Percentiles rank a stretch among this genome's conserved stretches.
phyloP scores from a whole-genome alignment of 2,113 vertebrate genomes.

The Pygoscelis antarcticus region DNA sequence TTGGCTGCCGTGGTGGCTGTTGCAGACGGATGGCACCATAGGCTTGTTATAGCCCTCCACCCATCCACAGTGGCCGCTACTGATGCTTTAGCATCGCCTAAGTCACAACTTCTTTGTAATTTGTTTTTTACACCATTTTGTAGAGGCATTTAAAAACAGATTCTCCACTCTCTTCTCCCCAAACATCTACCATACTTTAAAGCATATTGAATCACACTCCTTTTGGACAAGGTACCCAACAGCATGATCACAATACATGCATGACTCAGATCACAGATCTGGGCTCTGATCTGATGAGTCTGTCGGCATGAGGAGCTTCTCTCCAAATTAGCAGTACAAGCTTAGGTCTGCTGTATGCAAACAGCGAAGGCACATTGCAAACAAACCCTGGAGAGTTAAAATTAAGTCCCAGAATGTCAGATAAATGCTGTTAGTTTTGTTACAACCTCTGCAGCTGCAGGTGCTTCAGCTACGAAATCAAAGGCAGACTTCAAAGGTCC shows the following conservation, averaged over 20 bases:
- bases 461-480: constrained; percentile 27
- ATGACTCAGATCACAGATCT: constrained; percentile 30
- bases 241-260: neutral
- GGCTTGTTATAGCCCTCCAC: neutral
- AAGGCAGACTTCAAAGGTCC: constrained; percentile 46
- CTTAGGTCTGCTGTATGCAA: constrained; percentile 30
- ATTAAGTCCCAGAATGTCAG: neutral
- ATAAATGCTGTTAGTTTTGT: neutral
- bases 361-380: neutral
- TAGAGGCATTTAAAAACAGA: neutral
- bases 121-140: neutral
- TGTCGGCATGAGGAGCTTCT: neutral
- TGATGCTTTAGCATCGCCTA: neutral
- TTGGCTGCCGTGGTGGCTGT: neutral
- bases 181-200: neutral
- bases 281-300: constrained; percentile 14
- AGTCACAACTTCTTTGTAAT: neutral
- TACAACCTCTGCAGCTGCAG: neutral
- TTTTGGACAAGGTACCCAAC: constrained; percentile 34
- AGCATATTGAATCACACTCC: constrained; percentile 12
- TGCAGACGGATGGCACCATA: neutral
- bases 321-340: constrained; percentile 1
- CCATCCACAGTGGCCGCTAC: neutral
- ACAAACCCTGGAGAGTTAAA: neutral
- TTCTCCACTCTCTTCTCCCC: neutral